These are phyloP conservation scores for Sus cebifrons DNA, from an alignment of 2,797 vertebrate genomes.

Conservation along the genomic window DNA sequence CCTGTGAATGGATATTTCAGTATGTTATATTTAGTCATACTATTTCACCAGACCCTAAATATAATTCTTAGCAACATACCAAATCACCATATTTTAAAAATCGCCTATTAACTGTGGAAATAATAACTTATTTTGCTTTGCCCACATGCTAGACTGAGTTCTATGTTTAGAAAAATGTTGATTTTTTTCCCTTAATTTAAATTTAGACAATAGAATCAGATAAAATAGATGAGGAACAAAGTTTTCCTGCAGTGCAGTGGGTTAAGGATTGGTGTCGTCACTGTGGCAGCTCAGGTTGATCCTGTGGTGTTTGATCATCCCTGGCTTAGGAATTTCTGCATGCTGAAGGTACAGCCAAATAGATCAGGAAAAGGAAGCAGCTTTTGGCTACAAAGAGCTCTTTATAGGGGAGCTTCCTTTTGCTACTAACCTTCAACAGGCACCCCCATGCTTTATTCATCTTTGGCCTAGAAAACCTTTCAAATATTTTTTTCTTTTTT, in stretches of 20 bases:
- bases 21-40: not conserved
- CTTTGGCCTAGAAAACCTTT: not conserved
- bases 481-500: not conserved
- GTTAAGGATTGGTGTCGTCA: too few species aligned
- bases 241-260: too few species aligned
- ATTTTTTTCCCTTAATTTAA: not conserved
- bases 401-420: not conserved
- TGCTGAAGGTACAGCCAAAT: not conserved
- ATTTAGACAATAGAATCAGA: constrained; percentile 46
- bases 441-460: not conserved
- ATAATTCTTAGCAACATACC: constrained; percentile 13
- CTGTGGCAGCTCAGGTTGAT: too few species aligned
- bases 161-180: not conserved
- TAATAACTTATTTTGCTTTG: not conserved
- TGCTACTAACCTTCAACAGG: not conserved
- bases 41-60: not conserved
- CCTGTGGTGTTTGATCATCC: too few species aligned
- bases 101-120: not conserved
- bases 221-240: not conserved
- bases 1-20: not conserved
- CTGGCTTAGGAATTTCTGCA: too few species aligned
- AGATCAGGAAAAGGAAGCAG: not conserved
- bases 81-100: not conserved
- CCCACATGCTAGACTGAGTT: not conserved
- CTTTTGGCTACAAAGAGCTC: not conserved